Evolutionary conservation across 1,140 invertebrate species (phyloP).

Genomic region (Gryon sp.): DNA sequence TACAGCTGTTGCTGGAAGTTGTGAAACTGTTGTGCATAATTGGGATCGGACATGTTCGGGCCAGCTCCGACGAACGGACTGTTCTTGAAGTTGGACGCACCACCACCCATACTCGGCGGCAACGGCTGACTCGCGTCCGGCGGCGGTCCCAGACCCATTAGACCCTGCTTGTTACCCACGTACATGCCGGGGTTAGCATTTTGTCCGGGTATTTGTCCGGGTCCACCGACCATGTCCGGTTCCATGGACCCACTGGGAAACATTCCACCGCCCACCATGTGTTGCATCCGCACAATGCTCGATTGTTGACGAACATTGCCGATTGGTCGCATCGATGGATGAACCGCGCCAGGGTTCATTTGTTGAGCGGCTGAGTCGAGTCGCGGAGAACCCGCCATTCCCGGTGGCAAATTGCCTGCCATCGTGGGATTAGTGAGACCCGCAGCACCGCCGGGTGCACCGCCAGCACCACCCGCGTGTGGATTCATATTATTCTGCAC

Average conservation of each 20-base stretch:
- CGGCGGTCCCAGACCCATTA: constrained; percentile 79
- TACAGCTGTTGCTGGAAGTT: constrained; percentile 97
- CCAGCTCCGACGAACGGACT: constrained; percentile 90
- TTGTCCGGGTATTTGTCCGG: constrained; percentile 61
- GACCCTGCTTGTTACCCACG: constrained; percentile 60
- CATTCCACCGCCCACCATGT: constrained; percentile 80
- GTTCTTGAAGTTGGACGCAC: constrained; percentile 85
- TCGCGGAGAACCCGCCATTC: constrained; percentile 76
- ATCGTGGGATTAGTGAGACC: constrained; percentile 69
- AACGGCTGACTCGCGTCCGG: constrained; percentile 85
- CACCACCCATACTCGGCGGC: constrained; percentile 88
- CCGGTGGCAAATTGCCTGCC: constrained; percentile 76
- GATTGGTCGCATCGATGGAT: constrained; percentile 76
- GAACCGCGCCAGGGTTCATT: constrained; percentile 68
- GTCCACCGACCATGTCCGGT: constrained; percentile 74
- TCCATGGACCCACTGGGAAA: constrained; percentile 79
- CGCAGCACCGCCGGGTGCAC: not conserved
- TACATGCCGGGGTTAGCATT: constrained; percentile 76
- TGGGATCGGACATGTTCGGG: constrained; percentile 91
- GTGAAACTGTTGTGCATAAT: constrained; percentile 96
- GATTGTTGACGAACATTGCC: constrained; percentile 75
- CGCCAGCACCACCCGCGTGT: constrained; percentile 6
- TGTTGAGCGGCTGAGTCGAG: constrained; percentile 71
- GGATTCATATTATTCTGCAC: constrained; percentile 64
- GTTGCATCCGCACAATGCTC: constrained; percentile 81